Evolutionary conservation across 2,113 vertebrate genomes (phyloP), one percentile per base, ranked within the genome.

Genomic region (Empidonax alnorum): DNA sequence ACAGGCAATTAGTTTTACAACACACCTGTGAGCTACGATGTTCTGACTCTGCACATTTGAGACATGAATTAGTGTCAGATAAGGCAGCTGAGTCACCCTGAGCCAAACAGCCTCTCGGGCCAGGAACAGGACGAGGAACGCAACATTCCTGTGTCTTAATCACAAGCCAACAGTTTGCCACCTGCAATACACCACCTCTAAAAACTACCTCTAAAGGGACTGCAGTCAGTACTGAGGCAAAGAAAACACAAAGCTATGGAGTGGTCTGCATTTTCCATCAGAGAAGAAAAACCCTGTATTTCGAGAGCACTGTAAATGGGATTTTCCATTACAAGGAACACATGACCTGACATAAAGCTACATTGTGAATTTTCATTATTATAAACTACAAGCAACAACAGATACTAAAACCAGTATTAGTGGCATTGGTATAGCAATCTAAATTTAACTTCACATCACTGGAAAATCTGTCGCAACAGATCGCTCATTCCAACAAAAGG

Each of bases 381-480:
- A 61, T n/a, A 83, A 88, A 66, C 46, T 47, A 30, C 25, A 81
- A 75, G 42, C 75, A 89, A 65, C 65, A 62, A 72, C 46, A 95
- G 59, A 72, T 23, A 67, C 28, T 81, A 92, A 81, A 67, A 91
- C 18, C 55, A 62, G n/a, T 56, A 76, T 55, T 82, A 94, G 46
- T 61, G 50, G 80, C 17, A 61, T 58, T 24, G 78, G 35, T 74
- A 74, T 4, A 67, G 49, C 84, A 84, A 90, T n/a, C 68, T 71
- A 74, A 89, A 90, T 78, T 65, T 84, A 56, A 75, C 86, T 78
- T 78, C 78, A 78, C 21, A 44, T 81, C 41, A 68, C 74, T 63
- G 79, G 84, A 93, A 96, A 96, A 94, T 76, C 62, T 87, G 88
- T 92, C 4, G 11, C 81, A 94, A 86, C 37, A 84, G 50, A 94